phyloP scores from a whole-genome alignment of 2,888 invertebrate genomes.

The Gerris lacustris region DNA sequence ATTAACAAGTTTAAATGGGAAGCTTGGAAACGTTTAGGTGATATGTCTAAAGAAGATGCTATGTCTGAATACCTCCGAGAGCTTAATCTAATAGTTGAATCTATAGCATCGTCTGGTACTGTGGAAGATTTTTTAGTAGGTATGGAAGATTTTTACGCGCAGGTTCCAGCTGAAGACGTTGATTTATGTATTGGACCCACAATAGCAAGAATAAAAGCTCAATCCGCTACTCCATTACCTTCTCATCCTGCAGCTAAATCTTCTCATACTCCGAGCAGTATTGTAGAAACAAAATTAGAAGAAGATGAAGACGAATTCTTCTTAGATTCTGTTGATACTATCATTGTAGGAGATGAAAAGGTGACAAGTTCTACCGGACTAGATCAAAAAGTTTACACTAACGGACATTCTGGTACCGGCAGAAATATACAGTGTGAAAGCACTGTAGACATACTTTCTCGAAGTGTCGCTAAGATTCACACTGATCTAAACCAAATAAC shows the following conservation, averaged over 20 bases:
- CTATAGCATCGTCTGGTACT: conserved; percentile 87
- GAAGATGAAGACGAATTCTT: not conserved
- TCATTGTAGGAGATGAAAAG: not conserved
- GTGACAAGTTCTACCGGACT: not conserved
- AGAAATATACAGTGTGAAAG: not conserved
- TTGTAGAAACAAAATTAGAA: not conserved
- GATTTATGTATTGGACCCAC: conserved; percentile 68
- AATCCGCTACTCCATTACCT: conserved; percentile 37
- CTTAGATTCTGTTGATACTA: not conserved
- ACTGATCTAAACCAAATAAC: not conserved
- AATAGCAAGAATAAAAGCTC: conserved; percentile 54
- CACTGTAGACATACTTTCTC: not conserved
- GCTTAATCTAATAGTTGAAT: conserved; percentile 88
- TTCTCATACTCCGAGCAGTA: not conserved
- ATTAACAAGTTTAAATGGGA: conserved; percentile 86
- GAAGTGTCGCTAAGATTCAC: not conserved
- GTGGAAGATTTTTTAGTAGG: conserved; percentile 77
- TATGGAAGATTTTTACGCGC: not conserved
- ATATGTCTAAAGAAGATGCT: conserved; percentile 70
- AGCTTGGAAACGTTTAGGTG: conserved; percentile 76
- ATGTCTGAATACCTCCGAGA: conserved; percentile 86
- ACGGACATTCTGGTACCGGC: not conserved
- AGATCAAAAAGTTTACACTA: not conserved
- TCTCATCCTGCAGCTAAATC: not conserved
- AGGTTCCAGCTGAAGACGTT: conserved; percentile 53